Base-by-base conservation (phyloP, 1,140 invertebrate species). In the Spodoptera litura region DNA sequence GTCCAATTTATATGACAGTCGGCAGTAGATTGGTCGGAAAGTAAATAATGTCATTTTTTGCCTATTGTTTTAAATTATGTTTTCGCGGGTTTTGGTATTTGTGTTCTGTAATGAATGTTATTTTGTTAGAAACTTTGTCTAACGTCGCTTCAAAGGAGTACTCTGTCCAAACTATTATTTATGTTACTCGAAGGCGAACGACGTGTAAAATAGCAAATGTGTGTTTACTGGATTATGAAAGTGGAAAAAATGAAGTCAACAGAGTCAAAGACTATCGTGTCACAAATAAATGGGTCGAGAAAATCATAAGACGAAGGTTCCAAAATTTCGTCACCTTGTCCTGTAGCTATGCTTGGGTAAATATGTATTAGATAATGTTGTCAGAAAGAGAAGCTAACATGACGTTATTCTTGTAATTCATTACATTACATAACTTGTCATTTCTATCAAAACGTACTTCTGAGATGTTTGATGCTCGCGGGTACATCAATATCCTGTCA, bases 1-100 rank as follows among this genome's bases (percentile, higher is more conserved):
- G 58, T 88, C 83, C 90, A 93, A 91, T 94, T 93, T 93, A 92
- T 92, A 89, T 89, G 87, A 62, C 72, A 75, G 87, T 87, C 88
- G 85, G 83, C 82, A 85, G 88, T 88, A 87, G 88, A 91, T 92
- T 85, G 88, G 85, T 64, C 20, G 59, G 58, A 53, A 75, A 64
- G 73, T 75, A 75, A 75, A 75, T 75, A 75, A 75, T 10, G 59
- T n/a, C 44, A 52, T 64, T 75, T 20, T 74, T 64, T 75, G 62
- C 66, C 59, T 64, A 62, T 64, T 64, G 73, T 53, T 75, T 75
- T 38, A 64, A 62, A 75, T 75, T 25, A 62, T 62, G 49, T 64
- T 75, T 64, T 62, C n/a, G 44, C 44, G 49, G 13, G 59, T 62
- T 75, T 64, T 35, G 49, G 53, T 62, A 62, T 75, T 62, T 52